Evolutionary conservation across 2,888 invertebrate species (phyloP).

Genomic region (Heliconius erato): DNA sequence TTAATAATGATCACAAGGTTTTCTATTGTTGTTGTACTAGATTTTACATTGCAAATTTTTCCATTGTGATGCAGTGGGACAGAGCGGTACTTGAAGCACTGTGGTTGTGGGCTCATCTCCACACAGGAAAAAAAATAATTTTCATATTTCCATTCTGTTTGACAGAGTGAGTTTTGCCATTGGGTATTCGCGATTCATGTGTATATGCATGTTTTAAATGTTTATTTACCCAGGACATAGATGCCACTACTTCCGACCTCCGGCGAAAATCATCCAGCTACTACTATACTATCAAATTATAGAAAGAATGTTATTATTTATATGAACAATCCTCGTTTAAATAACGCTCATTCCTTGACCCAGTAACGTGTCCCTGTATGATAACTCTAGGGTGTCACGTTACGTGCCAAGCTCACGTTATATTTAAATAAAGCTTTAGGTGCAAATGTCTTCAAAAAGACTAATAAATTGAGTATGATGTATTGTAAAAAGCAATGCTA

Average conservation of each 20-base stretch:
- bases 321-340: background rate
- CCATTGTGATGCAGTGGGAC: too few species aligned
- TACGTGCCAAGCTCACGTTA: constrained; percentile 17
- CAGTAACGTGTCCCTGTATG: background rate
- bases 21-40: background rate
- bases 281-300: background rate
- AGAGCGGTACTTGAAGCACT: too few species aligned
- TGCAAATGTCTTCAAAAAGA: background rate
- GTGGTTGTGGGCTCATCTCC: too few species aligned
- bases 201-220: too few species aligned
- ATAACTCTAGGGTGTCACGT: constrained; percentile 7
- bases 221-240: background rate
- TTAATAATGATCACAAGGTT: constrained; percentile 7
- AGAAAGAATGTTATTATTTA: background rate
- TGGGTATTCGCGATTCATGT: too few species aligned
- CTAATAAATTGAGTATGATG: background rate
- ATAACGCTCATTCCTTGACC: constrained; percentile 19
- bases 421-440: background rate
- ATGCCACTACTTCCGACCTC: background rate
- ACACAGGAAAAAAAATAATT: too few species aligned
- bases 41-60: too few species aligned
- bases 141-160: too few species aligned
- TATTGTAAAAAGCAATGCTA: too few species aligned
- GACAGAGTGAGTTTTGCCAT: too few species aligned
- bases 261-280: background rate